phyloP scores from a whole-genome alignment of 2,113 vertebrate genomes.

The Oncorhynchus mykiss region DNA sequence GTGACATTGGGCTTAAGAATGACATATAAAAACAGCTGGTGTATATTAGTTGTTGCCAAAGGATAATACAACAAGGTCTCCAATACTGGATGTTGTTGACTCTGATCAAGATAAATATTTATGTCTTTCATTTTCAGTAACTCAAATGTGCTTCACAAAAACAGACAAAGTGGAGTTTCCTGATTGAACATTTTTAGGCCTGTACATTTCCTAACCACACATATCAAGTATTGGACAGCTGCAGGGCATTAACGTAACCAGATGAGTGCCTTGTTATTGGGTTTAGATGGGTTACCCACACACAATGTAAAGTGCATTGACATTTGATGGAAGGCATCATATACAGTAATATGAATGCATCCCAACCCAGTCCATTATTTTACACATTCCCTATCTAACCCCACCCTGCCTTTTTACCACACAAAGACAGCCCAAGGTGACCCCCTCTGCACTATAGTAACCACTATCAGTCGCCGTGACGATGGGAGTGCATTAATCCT shows the following conservation, averaged over 20 bases:
- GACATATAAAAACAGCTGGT: background rate
- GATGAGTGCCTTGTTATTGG: background rate
- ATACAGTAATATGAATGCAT: background rate
- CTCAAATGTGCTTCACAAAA: background rate
- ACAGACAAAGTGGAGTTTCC: background rate
- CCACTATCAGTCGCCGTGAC: slow-evolving; percentile 32
- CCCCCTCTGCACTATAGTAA: slow-evolving; percentile 26
- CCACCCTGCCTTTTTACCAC: background rate
- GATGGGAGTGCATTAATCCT: slow-evolving; percentile 43
- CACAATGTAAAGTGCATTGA: slow-evolving; percentile 8
- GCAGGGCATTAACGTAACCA: background rate
- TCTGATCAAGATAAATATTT: slow-evolving; percentile 3
- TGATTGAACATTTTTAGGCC: background rate
- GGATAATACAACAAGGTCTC: background rate
- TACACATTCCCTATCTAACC: slow-evolving; percentile 6
- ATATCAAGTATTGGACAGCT: background rate
- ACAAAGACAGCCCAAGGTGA: slow-evolving; percentile 43
- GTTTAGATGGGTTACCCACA: background rate
- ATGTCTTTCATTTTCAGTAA: slow-evolving; percentile 7
- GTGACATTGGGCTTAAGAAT: background rate
- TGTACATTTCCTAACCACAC: background rate
- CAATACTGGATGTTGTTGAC: background rate
- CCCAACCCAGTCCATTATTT: background rate
- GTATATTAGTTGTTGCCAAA: background rate
- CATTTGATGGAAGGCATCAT: background rate